Base-by-base conservation (phyloP, 2,797 vertebrate genomes). In the Potorous gilbertii region DNA sequence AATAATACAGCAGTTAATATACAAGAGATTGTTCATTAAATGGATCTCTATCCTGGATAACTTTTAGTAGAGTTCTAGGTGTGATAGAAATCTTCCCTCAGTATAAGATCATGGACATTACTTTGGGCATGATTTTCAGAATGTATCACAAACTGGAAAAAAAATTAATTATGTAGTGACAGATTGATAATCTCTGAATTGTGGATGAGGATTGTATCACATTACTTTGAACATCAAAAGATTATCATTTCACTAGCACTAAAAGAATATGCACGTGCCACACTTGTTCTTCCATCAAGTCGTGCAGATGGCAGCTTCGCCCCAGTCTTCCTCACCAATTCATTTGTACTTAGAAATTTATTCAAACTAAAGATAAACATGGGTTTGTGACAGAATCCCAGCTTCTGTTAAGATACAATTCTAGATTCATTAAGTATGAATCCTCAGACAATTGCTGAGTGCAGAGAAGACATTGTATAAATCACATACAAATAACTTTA, bases 391-490 rank as follows among this genome's bases (percentile, higher is more conserved):
- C 13, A 66, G 34, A n/a, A 10, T 62, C 34, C 4, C 62, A 66
- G 4, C 31, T 62, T 66, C 34, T 18, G 16, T n/a, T 66, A 16
- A 66, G 29, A 62, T 31, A 62, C 29, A 62, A 62, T 34, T 31
- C 12, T 11, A 31, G 29, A 62, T 40, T n/a, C 11, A 74, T 13
- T 0, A 0, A 0, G 31, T 34, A 57, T 90, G 31, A 93, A 95
- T 95, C 96, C 59, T 92, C 28, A 92, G 55, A 90, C 27, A 2
- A 54, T 90, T 95, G 13, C 5, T 62, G 18, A 90, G 24, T 54
- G 5, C 28, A 94, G 0, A 66, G 3, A 92, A 34, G 31, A 93
- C 91, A 66, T 92, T 92, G 8, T 74, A 34, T 28, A 90, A 94
- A 95, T 92, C 90, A 94, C 28, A 54, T 95, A 91, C 18, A 29